Evolutionary conservation across 53 echinoderm and acorn worm species (phyloP).

Genomic region (Echinarachnius parma): DNA sequence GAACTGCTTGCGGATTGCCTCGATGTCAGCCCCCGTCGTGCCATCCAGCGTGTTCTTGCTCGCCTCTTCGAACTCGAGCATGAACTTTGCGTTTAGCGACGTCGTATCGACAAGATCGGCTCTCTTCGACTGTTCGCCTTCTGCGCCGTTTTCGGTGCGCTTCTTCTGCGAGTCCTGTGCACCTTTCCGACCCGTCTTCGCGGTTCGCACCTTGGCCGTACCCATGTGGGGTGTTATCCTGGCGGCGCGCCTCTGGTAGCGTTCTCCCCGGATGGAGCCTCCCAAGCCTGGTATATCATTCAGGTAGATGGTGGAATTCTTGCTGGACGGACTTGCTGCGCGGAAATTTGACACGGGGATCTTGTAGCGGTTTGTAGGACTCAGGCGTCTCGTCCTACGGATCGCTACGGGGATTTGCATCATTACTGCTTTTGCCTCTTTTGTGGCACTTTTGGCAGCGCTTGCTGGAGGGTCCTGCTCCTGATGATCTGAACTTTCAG

Average conservation of each 20-base stretch:
- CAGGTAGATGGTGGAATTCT: conserved; percentile 30
- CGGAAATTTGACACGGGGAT: conserved; percentile 43
- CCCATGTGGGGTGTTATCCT: neutral
- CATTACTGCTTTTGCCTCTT: neutral
- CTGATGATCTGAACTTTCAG: neutral
- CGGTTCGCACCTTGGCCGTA: conserved; percentile 8
- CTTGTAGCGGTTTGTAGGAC: conserved; percentile 26
- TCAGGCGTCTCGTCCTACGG: conserved; percentile 11
- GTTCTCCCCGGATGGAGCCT: conserved; percentile 8
- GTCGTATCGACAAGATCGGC: conserved; percentile 1
- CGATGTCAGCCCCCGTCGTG: conserved; percentile 36
- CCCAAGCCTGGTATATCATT: conserved; percentile 40
- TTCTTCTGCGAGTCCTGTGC: conserved; percentile 30
- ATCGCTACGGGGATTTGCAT: no score
- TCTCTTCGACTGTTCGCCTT: no score
- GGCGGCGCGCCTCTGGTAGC: neutral
- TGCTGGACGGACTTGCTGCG: conserved; percentile 28
- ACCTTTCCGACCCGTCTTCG: neutral
- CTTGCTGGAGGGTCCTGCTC: conserved; percentile 22
- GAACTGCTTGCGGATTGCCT: conserved; percentile 70
- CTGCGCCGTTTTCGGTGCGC: neutral
- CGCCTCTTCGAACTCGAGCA: conserved; percentile 38
- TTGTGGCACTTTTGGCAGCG: conserved; percentile 13
- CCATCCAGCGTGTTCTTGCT: conserved; percentile 15
- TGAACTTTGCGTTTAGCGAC: conserved; percentile 33